These are phyloP conservation scores for Sminthopsis crassicaudata DNA, from an alignment of 2,113 vertebrate genomes.

Conservation along the genomic window DNA sequence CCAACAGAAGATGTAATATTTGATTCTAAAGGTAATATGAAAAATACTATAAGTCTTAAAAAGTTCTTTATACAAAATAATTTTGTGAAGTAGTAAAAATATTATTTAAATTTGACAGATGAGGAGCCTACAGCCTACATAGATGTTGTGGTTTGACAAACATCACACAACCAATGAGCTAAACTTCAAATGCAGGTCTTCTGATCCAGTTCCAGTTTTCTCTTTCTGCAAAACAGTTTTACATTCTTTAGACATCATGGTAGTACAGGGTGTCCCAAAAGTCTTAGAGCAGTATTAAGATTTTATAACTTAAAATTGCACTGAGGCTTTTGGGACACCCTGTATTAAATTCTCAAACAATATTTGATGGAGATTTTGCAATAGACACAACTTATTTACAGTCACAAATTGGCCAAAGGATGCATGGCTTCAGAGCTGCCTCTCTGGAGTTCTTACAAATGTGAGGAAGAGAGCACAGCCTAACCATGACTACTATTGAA, in stretches of 20 bases:
- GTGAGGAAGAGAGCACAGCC: conserved; percentile 28
- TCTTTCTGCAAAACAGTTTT: background rate
- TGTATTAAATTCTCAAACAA: conserved; percentile 30
- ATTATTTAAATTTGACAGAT: background rate
- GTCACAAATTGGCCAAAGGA: conserved; percentile 18
- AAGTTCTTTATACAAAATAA: background rate
- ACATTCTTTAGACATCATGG: background rate
- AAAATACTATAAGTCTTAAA: background rate
- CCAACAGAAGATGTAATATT: background rate
- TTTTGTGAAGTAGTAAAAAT: background rate
- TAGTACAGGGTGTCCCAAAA: conserved; percentile 5
- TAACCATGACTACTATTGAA: background rate
- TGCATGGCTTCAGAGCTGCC: background rate
- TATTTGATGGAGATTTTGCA: conserved; percentile 49
- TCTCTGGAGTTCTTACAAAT: background rate
- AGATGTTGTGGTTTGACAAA: background rate
- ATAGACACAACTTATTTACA: conserved; percentile 38
- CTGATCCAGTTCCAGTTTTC: background rate
- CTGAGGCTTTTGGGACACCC: conserved; percentile 3
- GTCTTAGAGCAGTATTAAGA: conserved; percentile 5
- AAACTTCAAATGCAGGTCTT: background rate
- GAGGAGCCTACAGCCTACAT: background rate
- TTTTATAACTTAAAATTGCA: conserved; percentile 1
- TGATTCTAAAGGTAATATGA: background rate
- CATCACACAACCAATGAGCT: background rate